Base-by-base conservation (phyloP, 2,797 vertebrate species). In the Esox lucius region DNA sequence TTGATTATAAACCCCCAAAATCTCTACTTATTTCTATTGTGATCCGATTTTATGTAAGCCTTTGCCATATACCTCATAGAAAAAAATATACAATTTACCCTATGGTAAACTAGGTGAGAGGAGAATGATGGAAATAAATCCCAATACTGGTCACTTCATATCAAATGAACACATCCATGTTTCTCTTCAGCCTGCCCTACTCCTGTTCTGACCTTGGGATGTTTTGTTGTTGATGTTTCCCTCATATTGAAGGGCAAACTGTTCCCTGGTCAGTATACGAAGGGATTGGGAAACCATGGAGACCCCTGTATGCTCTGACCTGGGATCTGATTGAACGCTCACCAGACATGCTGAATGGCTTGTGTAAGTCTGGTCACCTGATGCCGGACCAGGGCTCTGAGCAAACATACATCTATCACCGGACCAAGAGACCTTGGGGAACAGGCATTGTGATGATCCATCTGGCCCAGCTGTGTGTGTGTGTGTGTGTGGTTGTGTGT, bases 381-480 rank as follows among this genome's bases (percentile, higher is more conserved):
- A 92, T 88, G 83, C 78, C 67, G 1, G 6, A 64, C 74, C 9
- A 73, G 70, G 84, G 70, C 75, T 70, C 81, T 85, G 1, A 87
- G 74, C 80, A 82, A 83, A 80, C 77, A 84, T 91, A 90, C 91
- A 91, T 89, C 87, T 88, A 85, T 91, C 85, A 17, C 81, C 85
- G 33, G 74, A 68, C 76, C 72, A 67, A 7, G 74, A 74, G 86
- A 68, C 79, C 86, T 82, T 74, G 83, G 83, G 85, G 86, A 74
- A 80, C 88, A 78, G 75, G 83, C 72, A 42, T 77, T 79, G 84
- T 1, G 35, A 81, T 83, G 87, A 91, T 88, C 85, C 85, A 87
- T 88, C 80, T 84, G 78, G 84, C 26, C 86, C 90, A 91, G 88
- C 89, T 90, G 86, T 61, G 70, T 71, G 6, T 68, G 48, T 68